phyloP scores from a whole-genome alignment of 2,113 vertebrate species.

The Plestiodon gilberti region DNA sequence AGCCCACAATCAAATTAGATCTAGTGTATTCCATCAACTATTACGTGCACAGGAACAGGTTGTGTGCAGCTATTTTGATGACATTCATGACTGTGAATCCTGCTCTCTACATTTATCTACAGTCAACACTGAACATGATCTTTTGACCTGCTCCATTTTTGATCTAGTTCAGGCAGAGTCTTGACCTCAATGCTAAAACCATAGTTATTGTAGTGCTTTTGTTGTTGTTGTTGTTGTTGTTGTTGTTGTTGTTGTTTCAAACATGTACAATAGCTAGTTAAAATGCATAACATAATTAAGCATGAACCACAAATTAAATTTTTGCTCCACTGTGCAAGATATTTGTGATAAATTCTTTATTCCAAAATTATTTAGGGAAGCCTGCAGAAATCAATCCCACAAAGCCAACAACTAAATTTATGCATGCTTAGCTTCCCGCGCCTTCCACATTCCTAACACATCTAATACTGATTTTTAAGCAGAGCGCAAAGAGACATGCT shows the following conservation, averaged over 20 bases:
- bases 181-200: not conserved
- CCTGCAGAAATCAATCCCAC: not conserved
- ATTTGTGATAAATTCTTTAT: constrained; percentile 21
- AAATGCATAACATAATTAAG: constrained; percentile 53
- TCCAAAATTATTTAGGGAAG: not conserved
- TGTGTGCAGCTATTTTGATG: constrained; percentile 37
- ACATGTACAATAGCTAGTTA: not conserved
- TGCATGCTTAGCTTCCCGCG: not conserved
- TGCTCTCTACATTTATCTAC: constrained; percentile 46
- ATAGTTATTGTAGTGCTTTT: not conserved
- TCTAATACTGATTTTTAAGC: too few relatives aligned
- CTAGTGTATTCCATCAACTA: not conserved
- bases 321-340: constrained; percentile 19
- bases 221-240: not conserved
- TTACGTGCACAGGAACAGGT: constrained; percentile 11
- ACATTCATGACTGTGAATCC: constrained; percentile 58
- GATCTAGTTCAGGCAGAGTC: constrained; percentile 25
- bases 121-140: not conserved
- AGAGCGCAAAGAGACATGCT: too few relatives aligned
- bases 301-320: constrained; percentile 30
- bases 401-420: not conserved
- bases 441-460: too few relatives aligned
- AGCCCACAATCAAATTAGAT: constrained; percentile 28
- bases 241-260: not conserved
- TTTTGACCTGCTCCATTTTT: constrained; percentile 50